Conservation (phyloP, 2,888 invertebrate genomes). For the Pollenia labialis region DNA sequence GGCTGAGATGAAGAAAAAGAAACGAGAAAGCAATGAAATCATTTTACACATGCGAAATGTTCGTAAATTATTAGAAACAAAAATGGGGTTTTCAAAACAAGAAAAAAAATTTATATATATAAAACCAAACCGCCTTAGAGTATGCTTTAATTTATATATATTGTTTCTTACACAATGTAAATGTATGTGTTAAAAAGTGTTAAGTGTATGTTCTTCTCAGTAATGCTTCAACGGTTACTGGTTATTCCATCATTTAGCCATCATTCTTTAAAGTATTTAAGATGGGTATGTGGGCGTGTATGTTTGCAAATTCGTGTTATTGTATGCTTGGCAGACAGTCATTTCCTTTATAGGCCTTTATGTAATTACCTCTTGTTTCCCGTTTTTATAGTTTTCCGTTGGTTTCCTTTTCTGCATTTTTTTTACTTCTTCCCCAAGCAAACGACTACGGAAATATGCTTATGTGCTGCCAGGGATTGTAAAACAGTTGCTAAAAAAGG, state of each 20-base stretch:
- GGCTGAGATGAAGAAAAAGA: conserved; percentile 14
- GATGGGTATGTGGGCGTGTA: conserved; percentile 38
- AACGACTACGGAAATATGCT: conserved; percentile 32
- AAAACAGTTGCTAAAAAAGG: background rate
- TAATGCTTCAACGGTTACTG: conserved; percentile 66
- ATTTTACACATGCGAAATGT: conserved; percentile 71
- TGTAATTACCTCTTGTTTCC: conserved; percentile 76
- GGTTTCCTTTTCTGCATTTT: conserved; percentile 46
- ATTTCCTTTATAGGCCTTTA: conserved; percentile 76
- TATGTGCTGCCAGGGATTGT: background rate
- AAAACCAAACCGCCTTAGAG: conserved; percentile 40
- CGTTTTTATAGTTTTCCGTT: conserved; percentile 73
- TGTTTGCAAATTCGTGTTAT: conserved; percentile 50
- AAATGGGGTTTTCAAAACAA: conserved; percentile 56
- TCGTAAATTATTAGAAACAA: conserved; percentile 69
- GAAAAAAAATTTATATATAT: background rate
- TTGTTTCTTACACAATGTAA: background rate
- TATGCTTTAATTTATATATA: conserved; percentile 31
- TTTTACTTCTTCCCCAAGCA: conserved; percentile 7
- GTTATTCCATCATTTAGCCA: conserved; percentile 70
- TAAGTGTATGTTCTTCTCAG: conserved; percentile 67
- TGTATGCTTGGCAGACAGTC: conserved; percentile 75
- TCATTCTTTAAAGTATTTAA: conserved; percentile 29
- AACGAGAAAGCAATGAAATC: conserved; percentile 56
- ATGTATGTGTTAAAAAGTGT: conserved; percentile 35